Conservation (phyloP, 1,140 invertebrate genomes). For the Dolichoris vasculosae region DNA sequence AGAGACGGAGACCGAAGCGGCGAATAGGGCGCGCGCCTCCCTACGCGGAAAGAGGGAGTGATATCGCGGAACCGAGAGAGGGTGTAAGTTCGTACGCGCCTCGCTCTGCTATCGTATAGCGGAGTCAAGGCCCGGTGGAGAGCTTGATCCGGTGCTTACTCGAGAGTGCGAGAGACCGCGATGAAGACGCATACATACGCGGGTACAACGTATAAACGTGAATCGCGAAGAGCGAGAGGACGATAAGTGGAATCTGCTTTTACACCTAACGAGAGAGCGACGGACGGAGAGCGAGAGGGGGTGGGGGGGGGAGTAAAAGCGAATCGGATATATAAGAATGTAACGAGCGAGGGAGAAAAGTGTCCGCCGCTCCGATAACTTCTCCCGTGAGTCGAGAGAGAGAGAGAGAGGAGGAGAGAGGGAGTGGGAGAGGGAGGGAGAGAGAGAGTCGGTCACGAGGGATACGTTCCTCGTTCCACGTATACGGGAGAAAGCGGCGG, state of each 20-base stretch:
- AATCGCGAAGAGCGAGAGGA: background rate
- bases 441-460: background rate
- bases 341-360: background rate
- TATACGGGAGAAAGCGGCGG: background rate
- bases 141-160: constrained; percentile 53
- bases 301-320: background rate
- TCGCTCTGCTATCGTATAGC: background rate
- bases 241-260: background rate
- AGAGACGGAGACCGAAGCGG: background rate
- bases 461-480: background rate
- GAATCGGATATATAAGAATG: constrained; percentile 1
- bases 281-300: background rate
- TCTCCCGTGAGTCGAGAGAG: background rate
- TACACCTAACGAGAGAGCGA: background rate
- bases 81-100: background rate
- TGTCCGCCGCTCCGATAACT: background rate
- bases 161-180: background rate
- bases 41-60: constrained; percentile 35
- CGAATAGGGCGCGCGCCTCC: constrained; percentile 14
- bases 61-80: background rate
- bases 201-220: no score
- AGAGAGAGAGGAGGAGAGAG: background rate
- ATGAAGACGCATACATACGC: background rate
- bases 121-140: constrained; percentile 55
- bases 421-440: background rate